Evolutionary conservation across 2,888 invertebrate genomes (phyloP), one percentile per base, ranked within the genome.

Genomic region (Hofmannophila pseudospretella): DNA sequence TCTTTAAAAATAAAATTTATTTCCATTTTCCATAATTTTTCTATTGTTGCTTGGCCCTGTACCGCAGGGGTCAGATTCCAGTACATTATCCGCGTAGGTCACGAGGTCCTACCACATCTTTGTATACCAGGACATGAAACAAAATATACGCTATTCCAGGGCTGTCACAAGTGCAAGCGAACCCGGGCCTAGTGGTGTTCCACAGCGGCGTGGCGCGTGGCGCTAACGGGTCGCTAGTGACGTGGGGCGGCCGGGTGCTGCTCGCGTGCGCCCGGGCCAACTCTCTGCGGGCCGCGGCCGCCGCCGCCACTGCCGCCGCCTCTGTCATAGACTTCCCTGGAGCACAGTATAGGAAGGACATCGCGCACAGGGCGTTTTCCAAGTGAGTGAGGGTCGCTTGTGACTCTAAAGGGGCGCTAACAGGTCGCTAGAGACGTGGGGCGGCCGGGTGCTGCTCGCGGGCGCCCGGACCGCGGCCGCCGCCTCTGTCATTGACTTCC

Each of bases 221-320:
- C 43, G 69, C 84, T 0, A 79, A 88, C 38, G 90, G 89, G 5
- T 85, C 91, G 30, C 75, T 93, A 30, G 88, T 95, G 19, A 96
- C 98, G 13, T 94, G 93, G 68, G 94, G 94, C 10, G 99, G 99
- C 0, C 89, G 99, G 50, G 97, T 99, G n/a, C 77, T 99, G 32
- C 91, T 93, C 40, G 59, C 93, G 14, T 93, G 95, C 14, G 92
- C 93, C 1, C 65, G 93, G 28, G 93, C 92, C 0, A 72, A 88
- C 0, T 89, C 92, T 11, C 85, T 98, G 28, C 87, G 91, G 0
- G 77, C 86, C 4, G 96, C 97, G 2, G 93, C 94, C 0, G 89
- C 89, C 1, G 90, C 89, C 41, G 96, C 96, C 10, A 92, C 93
- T 0, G 80, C 88, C 35, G 91, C 93, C 10, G 96, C 94, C 11